Base-by-base conservation (phyloP, 2,888 invertebrate genomes). In the Noctua comes region DNA sequence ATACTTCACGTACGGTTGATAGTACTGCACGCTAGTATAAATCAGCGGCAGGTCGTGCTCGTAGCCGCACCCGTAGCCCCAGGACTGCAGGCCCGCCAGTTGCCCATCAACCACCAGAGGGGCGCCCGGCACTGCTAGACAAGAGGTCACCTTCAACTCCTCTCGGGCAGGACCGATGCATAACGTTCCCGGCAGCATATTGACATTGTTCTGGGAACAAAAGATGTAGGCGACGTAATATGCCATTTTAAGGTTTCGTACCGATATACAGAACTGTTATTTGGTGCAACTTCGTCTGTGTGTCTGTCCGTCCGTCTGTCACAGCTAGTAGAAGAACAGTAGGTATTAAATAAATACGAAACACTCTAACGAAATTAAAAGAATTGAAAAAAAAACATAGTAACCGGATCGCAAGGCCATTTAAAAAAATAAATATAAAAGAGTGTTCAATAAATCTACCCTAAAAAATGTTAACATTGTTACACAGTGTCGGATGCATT, bases 31-130 rank as follows among this genome's bases (percentile, higher is more conserved):
- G 73, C 90, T 89, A 0, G 94, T 94, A 75, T 96, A 96, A 4
- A 96, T 80, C 0, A 96, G 89, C 0, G 96, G 96, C 6, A 95
- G 88, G 78, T 96, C 96, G 51, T 91, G 83, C 0, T 78, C 82
- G 82, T 94, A 96, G 3, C 95, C 95, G 76, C 96, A 96, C 72
- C 96, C 96, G 69, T 93, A 94, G 36, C 96, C 96, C 96, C 96
- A 96, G 0, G 96, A 96, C 73, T 89, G 91, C 0, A 96, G n/a
- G 1, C 92, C 96, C 0, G 87, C 85, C 18, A 96, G 91, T 1
- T 80, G 80, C 0, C 91, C 94, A 0, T 78, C 46, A 2, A 93
- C 85, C 36, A 95, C 94, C 6, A 96, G 91, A 0, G 95, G 94
- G 0, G 96, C 96, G 0, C 96, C 96, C 0, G 96, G 96, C 11